These are phyloP conservation scores for Leptocoma aspasia DNA, from an alignment of 2,113 vertebrate species.

Conservation along the genomic window DNA sequence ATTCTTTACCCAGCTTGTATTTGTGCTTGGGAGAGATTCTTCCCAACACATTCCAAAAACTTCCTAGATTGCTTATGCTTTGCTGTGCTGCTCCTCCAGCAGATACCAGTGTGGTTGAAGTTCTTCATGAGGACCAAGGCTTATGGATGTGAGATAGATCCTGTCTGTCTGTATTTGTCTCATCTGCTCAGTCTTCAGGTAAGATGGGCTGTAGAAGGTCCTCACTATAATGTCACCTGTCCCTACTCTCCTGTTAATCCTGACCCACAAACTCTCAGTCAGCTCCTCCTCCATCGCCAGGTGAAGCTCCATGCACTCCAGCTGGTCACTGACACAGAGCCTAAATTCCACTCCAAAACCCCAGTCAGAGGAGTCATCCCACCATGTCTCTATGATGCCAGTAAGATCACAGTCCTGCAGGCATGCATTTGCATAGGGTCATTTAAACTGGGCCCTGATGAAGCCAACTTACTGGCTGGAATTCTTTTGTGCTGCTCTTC, in stretches of 20 bases:
- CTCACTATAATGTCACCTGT: not conserved
- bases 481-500: not conserved
- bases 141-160: not conserved
- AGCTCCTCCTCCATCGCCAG: not conserved
- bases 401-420: not conserved
- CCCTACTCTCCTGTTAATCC: not conserved
- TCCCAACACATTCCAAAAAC: not conserved
- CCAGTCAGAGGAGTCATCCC: not conserved
- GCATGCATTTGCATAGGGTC: not conserved
- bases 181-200: not conserved
- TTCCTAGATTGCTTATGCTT: not conserved
- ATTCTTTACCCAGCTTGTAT: not conserved
- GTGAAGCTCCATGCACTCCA: not conserved
- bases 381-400: not conserved
- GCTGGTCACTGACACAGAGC: not conserved
- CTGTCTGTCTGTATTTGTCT: not conserved
- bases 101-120: not conserved
- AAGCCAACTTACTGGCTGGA: not conserved
- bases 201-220: not conserved
- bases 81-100: not conserved
- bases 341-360: not conserved
- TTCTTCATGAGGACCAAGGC: not conserved
- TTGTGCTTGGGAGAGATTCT: not conserved
- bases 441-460: not conserved
- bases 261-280: not conserved